phyloP scores from a whole-genome alignment of 1,140 invertebrate species.

The Drosophila sproati region DNA sequence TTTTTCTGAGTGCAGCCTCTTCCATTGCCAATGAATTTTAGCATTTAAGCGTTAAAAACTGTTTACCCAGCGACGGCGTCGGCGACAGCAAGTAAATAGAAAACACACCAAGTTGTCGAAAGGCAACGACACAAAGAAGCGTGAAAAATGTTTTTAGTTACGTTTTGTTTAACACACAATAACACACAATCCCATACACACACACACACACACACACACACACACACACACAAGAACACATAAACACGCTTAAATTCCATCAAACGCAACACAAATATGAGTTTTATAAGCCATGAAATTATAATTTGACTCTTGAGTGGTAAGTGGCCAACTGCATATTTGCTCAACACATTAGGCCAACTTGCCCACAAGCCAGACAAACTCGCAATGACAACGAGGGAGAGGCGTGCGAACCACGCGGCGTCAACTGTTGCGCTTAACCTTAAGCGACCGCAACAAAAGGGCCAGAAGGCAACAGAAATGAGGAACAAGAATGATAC shows the following conservation, averaged over 20 bases:
- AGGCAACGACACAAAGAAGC: conserved; percentile 70
- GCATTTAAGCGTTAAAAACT: conserved; percentile 82
- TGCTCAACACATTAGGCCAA: conserved; percentile 68
- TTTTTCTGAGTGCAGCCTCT: conserved; percentile 1
- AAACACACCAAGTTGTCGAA: conserved; percentile 57
- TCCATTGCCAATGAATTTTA: conserved; percentile 60
- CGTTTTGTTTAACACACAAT: conserved; percentile 69
- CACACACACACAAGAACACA: background rate
- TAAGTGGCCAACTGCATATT: conserved; percentile 79
- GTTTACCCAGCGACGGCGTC: conserved; percentile 57
- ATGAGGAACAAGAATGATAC: background rate
- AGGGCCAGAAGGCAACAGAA: background rate
- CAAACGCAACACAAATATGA: conserved; percentile 80
- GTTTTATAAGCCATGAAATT: conserved; percentile 83
- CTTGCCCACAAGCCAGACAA: conserved; percentile 46
- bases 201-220: conserved; percentile 20
- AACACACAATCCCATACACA: conserved; percentile 7
- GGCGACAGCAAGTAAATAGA: conserved; percentile 73
- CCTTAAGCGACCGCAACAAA: conserved; percentile 28
- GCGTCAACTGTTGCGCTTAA: conserved; percentile 34
- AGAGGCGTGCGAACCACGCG: conserved; percentile 70
- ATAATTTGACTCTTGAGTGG: conserved; percentile 78
- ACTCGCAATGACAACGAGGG: background rate
- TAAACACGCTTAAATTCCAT: conserved; percentile 60
- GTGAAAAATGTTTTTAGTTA: conserved; percentile 82